Evolutionary conservation across 2,113 vertebrate genomes (phyloP), one percentile per base, ranked within the genome.

Genomic region (Pycnonotus jocosus): DNA sequence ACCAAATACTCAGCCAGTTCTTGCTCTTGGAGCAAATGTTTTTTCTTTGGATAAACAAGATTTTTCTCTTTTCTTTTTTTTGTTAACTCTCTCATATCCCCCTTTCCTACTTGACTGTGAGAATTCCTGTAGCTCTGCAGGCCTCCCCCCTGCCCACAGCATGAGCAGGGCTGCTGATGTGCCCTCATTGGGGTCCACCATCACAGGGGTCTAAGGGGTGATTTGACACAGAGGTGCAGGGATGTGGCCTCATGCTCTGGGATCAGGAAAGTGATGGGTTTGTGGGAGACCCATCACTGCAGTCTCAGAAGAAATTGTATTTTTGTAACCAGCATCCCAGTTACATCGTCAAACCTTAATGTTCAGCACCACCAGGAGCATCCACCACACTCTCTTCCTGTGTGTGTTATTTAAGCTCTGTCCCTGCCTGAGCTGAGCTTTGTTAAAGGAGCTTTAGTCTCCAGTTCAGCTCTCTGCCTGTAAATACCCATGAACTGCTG

Each of bases 1-100:
- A 60, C 77, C 70, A 58, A 92, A 66, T 56, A 66, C 72, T 90
- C 72, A 81, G 48, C 23, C 74, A 66, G 84, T 80, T 91, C 81
- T 81, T 89, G 92, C 89, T 90, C 57, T 86, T 76, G 74, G 80
- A 93, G 60, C n/a, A 84, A 96, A 91, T 61, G 13, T 22, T 73
- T 88, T 84, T 89, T 9, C 6, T 84, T 40, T 51, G 44, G 47
- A 58, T 37, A 71, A 92, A 56, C 2, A 58, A 23, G 31, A 6
- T 13, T 22, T 61, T 12, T n/a, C n/a, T n/a, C n/a, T 44, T 10
- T 31, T n/a, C 42, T 25, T 47, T 23, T 79, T 38, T 53, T 53
- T 31, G 25, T 87, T 90, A 85, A 90, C 53, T 82, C 53, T 57
- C 37, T 91, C 25, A 10, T 11, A 4, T 56, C 22, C 25, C 15